Evolutionary conservation across 2,797 vertebrate species (phyloP).

Genomic region (Merluccius polli): DNA sequence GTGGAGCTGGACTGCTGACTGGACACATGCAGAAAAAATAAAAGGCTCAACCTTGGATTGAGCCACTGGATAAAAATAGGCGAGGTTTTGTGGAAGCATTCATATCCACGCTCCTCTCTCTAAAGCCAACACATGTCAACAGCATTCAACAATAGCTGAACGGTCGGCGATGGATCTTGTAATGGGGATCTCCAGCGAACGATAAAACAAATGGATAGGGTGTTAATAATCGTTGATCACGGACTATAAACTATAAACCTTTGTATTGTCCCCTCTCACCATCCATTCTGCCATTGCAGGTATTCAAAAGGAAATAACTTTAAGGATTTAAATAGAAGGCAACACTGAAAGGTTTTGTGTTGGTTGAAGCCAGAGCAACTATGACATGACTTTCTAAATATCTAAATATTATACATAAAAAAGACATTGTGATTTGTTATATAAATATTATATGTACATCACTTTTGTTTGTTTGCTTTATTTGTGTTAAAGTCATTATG

Average conservation of each 20-base stretch:
- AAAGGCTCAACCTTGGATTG: slow-evolving; percentile 2
- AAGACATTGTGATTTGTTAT: not conserved
- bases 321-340: not conserved
- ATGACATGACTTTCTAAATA: no score
- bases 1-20: not conserved
- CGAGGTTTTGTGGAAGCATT: not conserved
- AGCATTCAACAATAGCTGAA: not conserved
- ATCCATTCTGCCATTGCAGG: not conserved
- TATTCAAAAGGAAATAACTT: not conserved
- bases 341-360: not conserved
- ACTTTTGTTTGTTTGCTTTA: not conserved
- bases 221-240: not conserved
- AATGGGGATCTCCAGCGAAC: not conserved
- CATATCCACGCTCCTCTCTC: not conserved
- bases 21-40: not conserved
- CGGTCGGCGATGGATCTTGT: not conserved
- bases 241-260: not conserved
- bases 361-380: not conserved
- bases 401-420: no score
- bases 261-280: not conserved
- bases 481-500: not conserved
- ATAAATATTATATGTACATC: not conserved
- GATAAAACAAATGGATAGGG: not conserved
- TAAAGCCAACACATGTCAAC: not conserved
- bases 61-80: not conserved